Evolutionary conservation across 2,888 invertebrate genomes (phyloP).

Genomic region (Heliconius aoede): DNA sequence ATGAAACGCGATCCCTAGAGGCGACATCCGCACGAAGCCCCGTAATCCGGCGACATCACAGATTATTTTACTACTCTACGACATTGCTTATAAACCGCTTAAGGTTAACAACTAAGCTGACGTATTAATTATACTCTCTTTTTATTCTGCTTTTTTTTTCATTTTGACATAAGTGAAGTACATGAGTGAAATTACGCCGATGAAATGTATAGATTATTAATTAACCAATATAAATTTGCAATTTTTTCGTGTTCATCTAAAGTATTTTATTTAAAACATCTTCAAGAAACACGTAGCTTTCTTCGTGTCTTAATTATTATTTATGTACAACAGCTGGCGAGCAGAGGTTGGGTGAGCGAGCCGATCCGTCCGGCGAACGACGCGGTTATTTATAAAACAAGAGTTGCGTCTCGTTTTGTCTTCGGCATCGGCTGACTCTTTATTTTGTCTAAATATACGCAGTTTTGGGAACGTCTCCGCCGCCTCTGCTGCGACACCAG

Average conservation of each 20-base stretch:
- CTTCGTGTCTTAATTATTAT: conserved; percentile 82
- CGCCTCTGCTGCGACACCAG: conserved; percentile 76
- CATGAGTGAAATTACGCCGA: not conserved
- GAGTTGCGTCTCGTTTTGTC: conserved; percentile 84
- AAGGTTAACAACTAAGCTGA: conserved; percentile 23
- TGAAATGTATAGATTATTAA: not conserved
- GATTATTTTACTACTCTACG: conserved; percentile 46
- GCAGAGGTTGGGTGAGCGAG: conserved; percentile 75
- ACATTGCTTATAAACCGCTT: conserved; percentile 49
- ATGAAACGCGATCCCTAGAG: conserved; percentile 73
- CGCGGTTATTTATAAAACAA: conserved; percentile 82
- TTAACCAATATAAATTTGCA: not conserved
- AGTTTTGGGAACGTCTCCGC: conserved; percentile 81
- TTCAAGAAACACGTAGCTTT: conserved; percentile 64
- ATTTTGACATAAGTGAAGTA: not conserved
- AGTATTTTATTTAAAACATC: conserved; percentile 37
- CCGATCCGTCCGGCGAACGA: conserved; percentile 81
- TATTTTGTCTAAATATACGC: conserved; percentile 84
- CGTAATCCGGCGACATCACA: conserved; percentile 66
- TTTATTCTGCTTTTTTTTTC: not conserved
- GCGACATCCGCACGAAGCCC: conserved; percentile 81
- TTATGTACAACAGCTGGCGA: conserved; percentile 82
- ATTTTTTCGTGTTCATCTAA: not conserved
- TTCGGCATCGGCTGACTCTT: conserved; percentile 83
- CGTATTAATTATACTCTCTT: conserved; percentile 1